Evolutionary conservation across 1,140 invertebrate species (phyloP), one percentile per base, ranked within the genome.

Genomic region (Drosophila bifasciata): DNA sequence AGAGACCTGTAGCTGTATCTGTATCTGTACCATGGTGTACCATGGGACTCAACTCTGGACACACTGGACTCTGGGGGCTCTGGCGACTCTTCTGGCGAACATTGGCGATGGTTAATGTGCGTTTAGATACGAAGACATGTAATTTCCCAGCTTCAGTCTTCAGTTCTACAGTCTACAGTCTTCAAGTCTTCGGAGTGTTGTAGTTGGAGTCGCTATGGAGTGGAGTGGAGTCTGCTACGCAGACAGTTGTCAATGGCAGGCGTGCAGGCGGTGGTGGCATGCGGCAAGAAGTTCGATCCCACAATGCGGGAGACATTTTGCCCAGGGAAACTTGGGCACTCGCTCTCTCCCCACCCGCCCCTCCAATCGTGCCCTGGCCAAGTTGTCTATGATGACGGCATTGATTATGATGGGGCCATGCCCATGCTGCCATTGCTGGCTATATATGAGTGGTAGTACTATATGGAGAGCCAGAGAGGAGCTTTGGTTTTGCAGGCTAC

Each of bases 91-190:
- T 36, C 51, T 79, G 52, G 58, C 43, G 66, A 84, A 84, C 70
- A n/a, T n/a, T n/a, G n/a, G 81, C 81, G 81, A 85, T 85, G 81
- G 80, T 85, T 86, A 86, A 85, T 86, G 80, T 86, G 73, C 80
- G 80, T 85, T 85, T 85, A 85, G 80, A 85, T 85, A 85, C 73
- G 72, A 85, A 85, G 81, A 85, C 80, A 70, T 85, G 81, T 85
- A 85, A 85, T 85, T 85, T 86, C 76, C 76, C 81, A 85, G 76
- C 80, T 62, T 32, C 62, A 58, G 53, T n/a, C 40, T 44, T 9
- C 36, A 23, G 43, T 23, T 17, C 7, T 11, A 32, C 32, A 25
- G 23, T 25, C 7, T 6, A 6, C 23, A 25, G 23, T 25, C 56
- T 39, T 16, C 45, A n/a, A n/a, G n/a, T n/a, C n/a, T n/a, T n/a